Evolutionary conservation across 1,140 invertebrate species (phyloP).

Genomic region (Ylistrum balloti): DNA sequence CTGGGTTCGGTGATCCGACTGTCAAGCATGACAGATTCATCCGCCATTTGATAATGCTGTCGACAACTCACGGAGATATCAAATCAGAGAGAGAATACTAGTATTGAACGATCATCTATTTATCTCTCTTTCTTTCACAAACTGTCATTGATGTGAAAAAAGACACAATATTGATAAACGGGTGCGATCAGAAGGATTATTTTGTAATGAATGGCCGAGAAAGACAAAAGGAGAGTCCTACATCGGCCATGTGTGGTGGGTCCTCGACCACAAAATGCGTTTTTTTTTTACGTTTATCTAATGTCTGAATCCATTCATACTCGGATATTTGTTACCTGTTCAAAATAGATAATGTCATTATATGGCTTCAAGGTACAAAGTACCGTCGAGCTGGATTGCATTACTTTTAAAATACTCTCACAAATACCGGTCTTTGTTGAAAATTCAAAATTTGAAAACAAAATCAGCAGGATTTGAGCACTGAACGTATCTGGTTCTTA

Average conservation of each 20-base stretch:
- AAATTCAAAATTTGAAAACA: too few relatives aligned
- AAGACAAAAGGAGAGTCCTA: background rate
- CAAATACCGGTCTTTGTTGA: too few relatives aligned
- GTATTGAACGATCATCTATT: slow-evolving; percentile 3
- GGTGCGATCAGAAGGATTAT: background rate
- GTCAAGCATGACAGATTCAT: background rate
- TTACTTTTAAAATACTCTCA: too few relatives aligned
- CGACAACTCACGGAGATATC: background rate
- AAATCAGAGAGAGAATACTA: background rate
- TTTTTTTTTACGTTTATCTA: too few relatives aligned
- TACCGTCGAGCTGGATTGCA: too few relatives aligned
- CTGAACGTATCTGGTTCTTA: too few relatives aligned
- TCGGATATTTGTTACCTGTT: too few relatives aligned
- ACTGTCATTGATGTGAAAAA: background rate
- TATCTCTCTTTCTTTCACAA: background rate
- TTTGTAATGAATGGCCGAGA: background rate
- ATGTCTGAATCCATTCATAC: background rate
- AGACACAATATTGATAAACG: background rate
- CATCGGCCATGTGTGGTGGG: background rate
- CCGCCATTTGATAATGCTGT: background rate
- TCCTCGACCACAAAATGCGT: background rate
- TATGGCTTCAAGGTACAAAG: too few relatives aligned
- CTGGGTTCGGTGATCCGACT: background rate
- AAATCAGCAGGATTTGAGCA: too few relatives aligned
- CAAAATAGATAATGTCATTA: too few relatives aligned